phyloP scores from a whole-genome alignment of 2,113 vertebrate species.

The Lonchura striata region DNA sequence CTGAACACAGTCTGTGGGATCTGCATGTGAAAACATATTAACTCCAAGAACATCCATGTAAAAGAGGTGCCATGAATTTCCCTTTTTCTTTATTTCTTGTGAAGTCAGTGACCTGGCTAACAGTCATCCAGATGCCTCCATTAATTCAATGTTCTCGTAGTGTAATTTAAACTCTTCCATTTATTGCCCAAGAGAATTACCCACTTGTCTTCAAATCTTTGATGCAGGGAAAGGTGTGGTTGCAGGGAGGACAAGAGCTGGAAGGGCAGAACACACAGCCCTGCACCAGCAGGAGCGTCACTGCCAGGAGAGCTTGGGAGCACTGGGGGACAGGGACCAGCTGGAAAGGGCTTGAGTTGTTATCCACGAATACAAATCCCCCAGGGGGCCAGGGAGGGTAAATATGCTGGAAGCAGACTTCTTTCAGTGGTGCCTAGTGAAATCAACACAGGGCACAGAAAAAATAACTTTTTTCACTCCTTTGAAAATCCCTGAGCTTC shows the following conservation, averaged over 20 bases:
- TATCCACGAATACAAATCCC: background rate
- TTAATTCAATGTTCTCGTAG: background rate
- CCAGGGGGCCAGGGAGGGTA: background rate
- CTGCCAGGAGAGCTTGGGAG: background rate
- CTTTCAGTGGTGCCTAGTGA: background rate
- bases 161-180: background rate
- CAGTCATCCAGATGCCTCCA: background rate
- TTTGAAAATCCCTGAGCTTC: background rate
- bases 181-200: background rate
- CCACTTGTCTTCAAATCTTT: rapidly evolving
- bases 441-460: background rate
- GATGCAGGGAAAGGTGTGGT: background rate
- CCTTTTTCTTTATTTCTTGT: background rate
- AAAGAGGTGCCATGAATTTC: background rate
- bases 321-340: rapidly evolving
- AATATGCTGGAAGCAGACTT: background rate
- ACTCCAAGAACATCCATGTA: background rate
- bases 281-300: rapidly evolving
- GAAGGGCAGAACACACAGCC: background rate
- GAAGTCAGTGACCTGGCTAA: background rate
- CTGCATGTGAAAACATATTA: background rate
- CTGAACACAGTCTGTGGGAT: background rate
- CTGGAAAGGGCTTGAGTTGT: background rate
- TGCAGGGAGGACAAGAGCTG: background rate
- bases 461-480: background rate